Base-by-base conservation (phyloP, 2,888 invertebrate species). In the Netelia inedita region DNA sequence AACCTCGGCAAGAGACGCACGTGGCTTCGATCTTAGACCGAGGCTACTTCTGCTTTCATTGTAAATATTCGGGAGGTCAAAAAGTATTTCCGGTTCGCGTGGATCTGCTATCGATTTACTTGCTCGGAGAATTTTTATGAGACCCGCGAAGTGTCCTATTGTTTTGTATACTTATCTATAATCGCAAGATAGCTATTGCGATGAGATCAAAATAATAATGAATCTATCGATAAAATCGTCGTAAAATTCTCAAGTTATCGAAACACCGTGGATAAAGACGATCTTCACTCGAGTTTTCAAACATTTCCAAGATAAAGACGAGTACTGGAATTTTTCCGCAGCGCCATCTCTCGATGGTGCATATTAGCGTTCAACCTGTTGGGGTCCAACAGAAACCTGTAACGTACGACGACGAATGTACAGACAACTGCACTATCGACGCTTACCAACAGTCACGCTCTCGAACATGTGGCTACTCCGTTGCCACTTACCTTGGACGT, bases 271-370 rank as follows among this genome's bases (percentile, higher is more conserved):
- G 35, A 35, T 35, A 35, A 35, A 35, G 35, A 6, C 35, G 35
- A 35, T 35, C 35, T 35, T 35, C 35, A 6, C 35, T 3, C 8
- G 35, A 0, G 35, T 6, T 35, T 35, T 35, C 35, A 5, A 35
- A 35, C 35, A 35, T 35, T 35, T 35, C 6, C 35, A 35, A 35
- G 35, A 35, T 35, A 35, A 35, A 35, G 35, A 35, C 46, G n/a
- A 55, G 2, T 55, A 16, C 16, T 11, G 28, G 35, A 68, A 71
- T 16, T n/a, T 46, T 10, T 21, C 11, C 14, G 10, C 14, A 11
- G 80, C 80, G 80, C 80, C 80, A 80, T 83, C 72, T 83, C 35
- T 66, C 23, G 21, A 3, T 28, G 43, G 21, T 35, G 46, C 28
- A 11, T 9, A 16, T 59, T 46, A 6, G 16, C 16, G 53, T 46